Conservation (phyloP, 2,797 vertebrate species). For the Fistularia tabacaria region DNA sequence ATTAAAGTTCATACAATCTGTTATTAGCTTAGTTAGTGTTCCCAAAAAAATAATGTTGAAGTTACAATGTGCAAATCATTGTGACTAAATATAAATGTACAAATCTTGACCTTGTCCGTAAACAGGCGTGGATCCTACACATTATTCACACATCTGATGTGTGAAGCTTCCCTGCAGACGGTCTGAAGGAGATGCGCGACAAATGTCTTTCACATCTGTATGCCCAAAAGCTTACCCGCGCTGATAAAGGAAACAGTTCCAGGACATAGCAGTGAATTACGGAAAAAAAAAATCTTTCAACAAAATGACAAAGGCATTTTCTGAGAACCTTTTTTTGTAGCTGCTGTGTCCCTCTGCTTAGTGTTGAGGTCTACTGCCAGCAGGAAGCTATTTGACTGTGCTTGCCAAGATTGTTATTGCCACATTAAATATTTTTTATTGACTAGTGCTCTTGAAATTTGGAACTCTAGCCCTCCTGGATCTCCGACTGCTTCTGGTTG, state of each 20-base stretch:
- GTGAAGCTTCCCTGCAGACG: constrained; percentile 20
- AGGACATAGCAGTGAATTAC: neutral
- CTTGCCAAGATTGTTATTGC: constrained; percentile 1
- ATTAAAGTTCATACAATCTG: too few relatives aligned
- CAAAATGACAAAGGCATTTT: too few relatives aligned
- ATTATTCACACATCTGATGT: constrained; percentile 42
- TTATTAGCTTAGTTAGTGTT: too few relatives aligned
- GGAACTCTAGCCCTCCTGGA: neutral
- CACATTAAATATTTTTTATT: constrained; percentile 7
- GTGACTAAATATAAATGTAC: too few relatives aligned
- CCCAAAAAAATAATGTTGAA: too few relatives aligned
- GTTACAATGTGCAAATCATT: too few relatives aligned
- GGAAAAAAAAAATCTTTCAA: neutral
- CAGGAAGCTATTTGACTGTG: constrained; percentile 1
- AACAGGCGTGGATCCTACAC: constrained; percentile 1
- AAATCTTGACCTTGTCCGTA: constrained; percentile 11
- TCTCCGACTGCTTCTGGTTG: neutral
- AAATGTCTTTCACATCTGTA: constrained; percentile 7
- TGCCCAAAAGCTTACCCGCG: neutral
- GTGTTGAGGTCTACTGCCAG: too few relatives aligned
- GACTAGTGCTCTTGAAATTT: constrained; percentile 6
- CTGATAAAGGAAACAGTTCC: neutral
- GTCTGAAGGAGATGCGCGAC: constrained; percentile 4
- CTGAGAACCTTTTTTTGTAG: neutral
- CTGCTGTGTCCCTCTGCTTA: neutral